These are phyloP conservation scores for Crotophaga sulcirostris DNA, from an alignment of 2,113 vertebrate species.

Conservation along the genomic window DNA sequence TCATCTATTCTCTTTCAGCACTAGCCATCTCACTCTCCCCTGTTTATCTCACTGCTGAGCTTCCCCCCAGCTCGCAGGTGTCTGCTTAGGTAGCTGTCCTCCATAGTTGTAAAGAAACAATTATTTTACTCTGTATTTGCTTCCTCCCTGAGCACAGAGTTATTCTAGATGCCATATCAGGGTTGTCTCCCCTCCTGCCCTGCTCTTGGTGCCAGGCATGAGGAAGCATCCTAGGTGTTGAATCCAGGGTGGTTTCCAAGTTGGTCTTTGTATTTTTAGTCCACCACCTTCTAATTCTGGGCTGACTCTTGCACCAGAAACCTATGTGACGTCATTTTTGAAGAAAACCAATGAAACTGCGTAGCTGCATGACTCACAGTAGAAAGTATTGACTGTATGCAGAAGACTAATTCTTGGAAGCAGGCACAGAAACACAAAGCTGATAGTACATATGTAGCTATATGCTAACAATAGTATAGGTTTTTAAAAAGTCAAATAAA, in stretches of 20 bases:
- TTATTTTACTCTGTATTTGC: not conserved
- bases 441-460: not conserved
- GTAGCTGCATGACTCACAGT: not conserved
- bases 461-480: not conserved
- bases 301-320: not conserved
- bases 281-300: not conserved
- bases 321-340: not conserved
- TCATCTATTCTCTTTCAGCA: not conserved
- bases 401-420: not conserved
- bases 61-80: not conserved
- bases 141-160: not conserved
- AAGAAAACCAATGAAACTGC: not conserved
- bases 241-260: not conserved
- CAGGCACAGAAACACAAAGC: not conserved
- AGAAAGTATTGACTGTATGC: not conserved
- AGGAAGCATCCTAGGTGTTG: not conserved
- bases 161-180: not conserved
- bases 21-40: not conserved
- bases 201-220: not conserved
- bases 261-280: not conserved
- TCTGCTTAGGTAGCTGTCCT: not conserved
- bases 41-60: not conserved
- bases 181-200: not conserved
- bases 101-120: not conserved
- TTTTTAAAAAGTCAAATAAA: not conserved